Evolutionary conservation across 2,888 invertebrate genomes (phyloP), one percentile per base, ranked within the genome.

Genomic region (Cotesia congregata): DNA sequence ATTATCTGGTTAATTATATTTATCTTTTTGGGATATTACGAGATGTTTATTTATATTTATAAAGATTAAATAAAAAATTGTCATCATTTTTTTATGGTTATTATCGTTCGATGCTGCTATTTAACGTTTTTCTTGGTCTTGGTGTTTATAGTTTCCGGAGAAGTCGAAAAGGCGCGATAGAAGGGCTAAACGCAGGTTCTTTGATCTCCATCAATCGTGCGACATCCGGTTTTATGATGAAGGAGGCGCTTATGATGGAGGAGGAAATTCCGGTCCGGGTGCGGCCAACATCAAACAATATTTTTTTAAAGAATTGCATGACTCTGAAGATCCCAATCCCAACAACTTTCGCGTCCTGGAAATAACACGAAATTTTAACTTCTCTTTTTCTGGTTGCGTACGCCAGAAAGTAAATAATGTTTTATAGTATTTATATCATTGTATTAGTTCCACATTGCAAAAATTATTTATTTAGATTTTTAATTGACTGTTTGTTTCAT

Each of bases 1-100:
- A 86, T 86, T 86, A 82, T 83, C 84, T 83, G 85, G 84, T 81
- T 59, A 15, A 61, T 74, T 71, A 38, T 77, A 75, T 75, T 61
- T 76, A 67, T 65, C 75, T 76, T 67, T 67, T 59, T 75, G 65
- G 76, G 40, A 20, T 77, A 67, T 74, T 65, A 41, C 50, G 39
- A 7, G 30, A 67, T 64, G 60, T 40, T 75, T 74, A 15, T 50
- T 50, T 50, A 9, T 50, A 50, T 50, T 7, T 7, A n/a, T n/a
- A n/a, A n/a, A n/a, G n/a, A n/a, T n/a, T n/a, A 17, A 17, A 50
- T 50, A 50, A 50, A 50, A 50, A 67, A 41, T 60, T 76, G 41
- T 15, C 59, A 38, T 50, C 72, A 30, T 61, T 40, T 69, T 59
- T 60, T 70, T 59, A 1, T 5, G 7, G 60, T 72, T 30, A 76